Conservation (phyloP, 92 coral and sea anemone species). For the Porites evermanni region DNA sequence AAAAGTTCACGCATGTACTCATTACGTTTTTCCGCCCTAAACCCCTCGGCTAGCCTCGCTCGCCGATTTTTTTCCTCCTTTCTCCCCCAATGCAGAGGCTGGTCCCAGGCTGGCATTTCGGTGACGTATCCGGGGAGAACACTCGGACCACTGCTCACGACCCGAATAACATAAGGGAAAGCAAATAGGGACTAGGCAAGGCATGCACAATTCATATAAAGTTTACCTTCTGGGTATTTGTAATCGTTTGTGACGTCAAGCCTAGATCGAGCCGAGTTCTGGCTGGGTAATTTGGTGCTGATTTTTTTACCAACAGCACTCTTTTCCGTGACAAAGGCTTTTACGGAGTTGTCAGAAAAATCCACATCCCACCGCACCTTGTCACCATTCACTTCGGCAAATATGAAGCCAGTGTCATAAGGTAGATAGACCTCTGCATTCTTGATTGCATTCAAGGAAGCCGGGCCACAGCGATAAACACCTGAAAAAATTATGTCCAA, state of each 20-base stretch:
- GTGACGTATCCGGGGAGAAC: too few species aligned
- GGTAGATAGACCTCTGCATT: slow-evolving; percentile 71
- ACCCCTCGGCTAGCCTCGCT: too few species aligned
- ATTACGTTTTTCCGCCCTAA: too few species aligned
- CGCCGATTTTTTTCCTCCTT: too few species aligned
- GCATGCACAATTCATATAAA: too few species aligned
- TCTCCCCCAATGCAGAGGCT: too few species aligned
- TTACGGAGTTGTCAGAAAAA: slow-evolving; percentile 58
- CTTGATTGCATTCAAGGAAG: slow-evolving; percentile 77
- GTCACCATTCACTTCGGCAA: slow-evolving; percentile 84
- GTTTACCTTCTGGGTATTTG: slow-evolving; percentile 65
- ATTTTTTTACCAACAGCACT: slow-evolving; percentile 58
- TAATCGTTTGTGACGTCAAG: slow-evolving; percentile 62
- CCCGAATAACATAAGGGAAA: too few species aligned
- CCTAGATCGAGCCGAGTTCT: background rate
- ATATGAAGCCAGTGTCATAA: slow-evolving; percentile 75
- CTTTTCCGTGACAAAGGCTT: slow-evolving; percentile 6
- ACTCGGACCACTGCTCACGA: too few species aligned
- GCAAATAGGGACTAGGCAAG: too few species aligned
- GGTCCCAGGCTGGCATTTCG: too few species aligned
- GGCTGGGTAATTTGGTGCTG: slow-evolving; percentile 73
- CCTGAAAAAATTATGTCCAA: slow-evolving; percentile 27
- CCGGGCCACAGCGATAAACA: slow-evolving; percentile 77
- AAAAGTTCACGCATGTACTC: too few species aligned
- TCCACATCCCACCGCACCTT: slow-evolving; percentile 71